phyloP scores from a whole-genome alignment of 2,797 vertebrate genomes.

The Chanos chanos region DNA sequence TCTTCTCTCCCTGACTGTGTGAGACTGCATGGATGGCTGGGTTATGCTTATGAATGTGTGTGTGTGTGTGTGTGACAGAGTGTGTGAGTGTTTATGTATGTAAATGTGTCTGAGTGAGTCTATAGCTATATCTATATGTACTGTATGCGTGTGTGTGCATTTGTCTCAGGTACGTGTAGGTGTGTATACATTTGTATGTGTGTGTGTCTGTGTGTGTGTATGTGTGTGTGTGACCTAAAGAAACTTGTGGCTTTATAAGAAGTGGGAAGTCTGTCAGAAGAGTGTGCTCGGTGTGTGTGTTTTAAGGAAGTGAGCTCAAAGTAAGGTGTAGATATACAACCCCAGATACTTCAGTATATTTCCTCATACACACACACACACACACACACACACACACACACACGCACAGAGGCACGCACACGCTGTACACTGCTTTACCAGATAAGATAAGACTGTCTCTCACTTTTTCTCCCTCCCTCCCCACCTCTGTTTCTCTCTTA shows the following conservation, averaged over 20 bases:
- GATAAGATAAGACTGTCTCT: too few species aligned
- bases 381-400: too few species aligned
- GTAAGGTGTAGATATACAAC: conserved; percentile 13
- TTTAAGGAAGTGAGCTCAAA: conserved; percentile 27
- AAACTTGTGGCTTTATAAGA: conserved; percentile 18
- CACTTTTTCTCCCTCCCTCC: not conserved
- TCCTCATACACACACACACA: conserved; percentile 2
- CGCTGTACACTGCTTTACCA: too few species aligned
- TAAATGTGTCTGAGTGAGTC: conserved; percentile 1
- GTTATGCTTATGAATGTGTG: conserved; percentile 3
- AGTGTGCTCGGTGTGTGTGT: not conserved
- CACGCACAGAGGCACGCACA: too few species aligned
- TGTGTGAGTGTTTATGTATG: not conserved
- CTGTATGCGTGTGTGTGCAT: conserved; percentile 11
- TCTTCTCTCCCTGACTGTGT: conserved; percentile 4
- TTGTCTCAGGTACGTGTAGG: not conserved
- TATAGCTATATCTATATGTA: conserved; percentile 1
- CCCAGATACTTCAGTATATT: conserved; percentile 24
- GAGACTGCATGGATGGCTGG: not conserved
- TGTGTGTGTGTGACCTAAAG: conserved; percentile 1
- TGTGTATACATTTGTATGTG: conserved; percentile 3
- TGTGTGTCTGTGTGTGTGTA: conserved; percentile 14
- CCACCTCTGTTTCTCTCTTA: not conserved
- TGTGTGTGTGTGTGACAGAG: not conserved
- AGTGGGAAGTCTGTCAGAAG: conserved; percentile 30